phyloP scores from a whole-genome alignment of 2,797 vertebrate species.

The Rhynchotus rufescens region DNA sequence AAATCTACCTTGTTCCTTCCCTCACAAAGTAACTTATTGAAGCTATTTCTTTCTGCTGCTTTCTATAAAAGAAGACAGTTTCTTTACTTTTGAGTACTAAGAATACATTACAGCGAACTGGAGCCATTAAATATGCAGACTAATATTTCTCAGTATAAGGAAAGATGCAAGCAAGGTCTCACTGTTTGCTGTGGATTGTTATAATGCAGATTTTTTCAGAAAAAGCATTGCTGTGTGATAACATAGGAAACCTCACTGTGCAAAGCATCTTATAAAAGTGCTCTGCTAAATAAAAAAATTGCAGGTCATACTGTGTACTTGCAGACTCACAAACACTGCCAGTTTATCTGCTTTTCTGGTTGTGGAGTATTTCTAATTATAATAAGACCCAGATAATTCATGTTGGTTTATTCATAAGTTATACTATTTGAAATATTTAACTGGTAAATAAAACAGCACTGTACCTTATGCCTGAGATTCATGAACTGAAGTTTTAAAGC shows the following conservation, averaged over 20 bases:
- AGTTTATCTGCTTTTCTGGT: background rate
- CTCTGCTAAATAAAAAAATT: conserved; percentile 3
- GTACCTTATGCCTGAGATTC: background rate
- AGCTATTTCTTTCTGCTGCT: conserved; percentile 32
- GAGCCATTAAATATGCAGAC: conserved; percentile 1
- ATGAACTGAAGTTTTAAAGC: background rate
- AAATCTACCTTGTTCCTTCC: conserved; percentile 33
- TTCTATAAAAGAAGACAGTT: background rate
- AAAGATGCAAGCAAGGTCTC: background rate
- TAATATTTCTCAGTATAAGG: background rate
- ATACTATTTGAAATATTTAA: conserved; percentile 18
- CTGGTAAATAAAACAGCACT: background rate
- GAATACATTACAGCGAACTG: background rate
- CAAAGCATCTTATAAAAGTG: background rate
- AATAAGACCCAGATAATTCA: conserved; percentile 1
- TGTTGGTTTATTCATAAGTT: background rate
- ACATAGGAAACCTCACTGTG: background rate
- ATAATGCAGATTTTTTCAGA: background rate
- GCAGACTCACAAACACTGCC: background rate
- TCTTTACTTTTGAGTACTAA: background rate
- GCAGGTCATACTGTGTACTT: background rate
- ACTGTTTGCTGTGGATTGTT: conserved; percentile 12
- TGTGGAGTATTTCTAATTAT: background rate
- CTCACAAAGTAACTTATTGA: background rate
- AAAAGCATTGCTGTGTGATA: background rate